Percentiles rank a stretch among this genome's conserved stretches.
Conservation (phyloP, 1,140 invertebrate species). For the Drosophila watanabei region DNA sequence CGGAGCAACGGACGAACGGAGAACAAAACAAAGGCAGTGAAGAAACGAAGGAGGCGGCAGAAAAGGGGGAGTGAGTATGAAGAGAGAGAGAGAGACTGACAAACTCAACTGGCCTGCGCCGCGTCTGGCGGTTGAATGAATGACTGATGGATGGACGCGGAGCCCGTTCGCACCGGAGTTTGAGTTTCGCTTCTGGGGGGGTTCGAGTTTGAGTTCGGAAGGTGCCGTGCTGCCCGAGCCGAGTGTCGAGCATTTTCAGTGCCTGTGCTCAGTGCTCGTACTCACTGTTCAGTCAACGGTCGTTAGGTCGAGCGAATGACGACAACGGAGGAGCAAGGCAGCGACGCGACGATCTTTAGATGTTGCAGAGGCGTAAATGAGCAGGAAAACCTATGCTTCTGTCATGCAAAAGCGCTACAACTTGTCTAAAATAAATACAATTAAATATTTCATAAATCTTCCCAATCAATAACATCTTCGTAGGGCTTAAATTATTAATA, state of each 20-base stretch:
- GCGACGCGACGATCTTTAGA: conserved; percentile 27
- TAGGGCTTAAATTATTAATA: neutral
- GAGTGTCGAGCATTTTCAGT: conserved; percentile 13
- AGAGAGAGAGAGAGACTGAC: conserved; percentile 43
- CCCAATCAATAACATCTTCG: neutral
- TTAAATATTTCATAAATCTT: neutral
- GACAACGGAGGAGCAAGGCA: neutral
- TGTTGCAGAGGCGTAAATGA: conserved; percentile 65
- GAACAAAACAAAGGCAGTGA: conserved; percentile 34
- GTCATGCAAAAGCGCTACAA: too few relatives aligned
- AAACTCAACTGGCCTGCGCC: conserved; percentile 71
- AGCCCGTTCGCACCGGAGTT: conserved; percentile 18
- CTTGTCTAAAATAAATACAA: too few relatives aligned
- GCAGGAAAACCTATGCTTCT: conserved; percentile 46
- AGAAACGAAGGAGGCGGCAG: conserved; percentile 25
- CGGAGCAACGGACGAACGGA: conserved; percentile 18
- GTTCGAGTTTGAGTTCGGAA: conserved; percentile 3
- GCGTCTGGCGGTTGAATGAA: conserved; percentile 70
- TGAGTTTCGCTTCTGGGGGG: conserved; percentile 4
- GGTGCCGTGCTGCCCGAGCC: too few relatives aligned
- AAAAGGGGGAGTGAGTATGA: conserved; percentile 14
- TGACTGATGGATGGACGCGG: conserved; percentile 70
- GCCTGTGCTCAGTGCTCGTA: neutral
- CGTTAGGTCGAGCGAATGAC: conserved; percentile 37
- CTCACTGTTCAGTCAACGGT: conserved; percentile 43